Percentiles rank a stretch among this genome's conserved stretches.
Conservation (phyloP, 1,140 invertebrate genomes). For the Polyergus mexicanus region DNA sequence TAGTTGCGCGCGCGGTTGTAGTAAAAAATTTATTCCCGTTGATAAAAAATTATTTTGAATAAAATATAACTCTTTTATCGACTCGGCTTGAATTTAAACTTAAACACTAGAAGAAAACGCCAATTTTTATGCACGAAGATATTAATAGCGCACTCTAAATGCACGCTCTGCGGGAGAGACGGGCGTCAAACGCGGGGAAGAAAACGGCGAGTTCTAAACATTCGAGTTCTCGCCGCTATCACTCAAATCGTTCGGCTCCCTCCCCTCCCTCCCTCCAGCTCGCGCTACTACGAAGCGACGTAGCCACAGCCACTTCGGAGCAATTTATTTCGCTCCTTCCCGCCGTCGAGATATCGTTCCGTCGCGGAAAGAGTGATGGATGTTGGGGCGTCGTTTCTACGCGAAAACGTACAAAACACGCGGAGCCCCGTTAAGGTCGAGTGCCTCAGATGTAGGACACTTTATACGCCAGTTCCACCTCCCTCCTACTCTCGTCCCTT, state of each 20-base stretch:
- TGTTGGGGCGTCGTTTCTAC: constrained; percentile 62
- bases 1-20: background rate
- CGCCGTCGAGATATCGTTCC: constrained; percentile 64
- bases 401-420: constrained; percentile 59
- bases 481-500: background rate
- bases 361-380: constrained; percentile 72
- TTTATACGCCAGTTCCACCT: constrained; percentile 51
- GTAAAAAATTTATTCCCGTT: constrained; percentile 34
- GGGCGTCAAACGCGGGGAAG: background rate
- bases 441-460: constrained; percentile 70
- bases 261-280: background rate
- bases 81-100: no score
- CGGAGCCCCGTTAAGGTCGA: constrained; percentile 71
- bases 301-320: constrained; percentile 58
- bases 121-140: background rate
- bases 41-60: constrained; percentile 22
- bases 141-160: constrained; percentile 29
- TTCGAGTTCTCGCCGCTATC: constrained; percentile 48
- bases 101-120: background rate
- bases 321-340: constrained; percentile 70
- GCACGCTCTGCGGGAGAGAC: background rate
- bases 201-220: constrained; percentile 40
- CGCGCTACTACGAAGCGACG: no score
- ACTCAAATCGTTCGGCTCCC: constrained; percentile 22
- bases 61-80: constrained; percentile 1